Percentiles rank a stretch among this genome's conserved stretches.
Evolutionary conservation across 2,797 vertebrate species (phyloP).

Genomic region (Hyperoplus lanceolatus): DNA sequence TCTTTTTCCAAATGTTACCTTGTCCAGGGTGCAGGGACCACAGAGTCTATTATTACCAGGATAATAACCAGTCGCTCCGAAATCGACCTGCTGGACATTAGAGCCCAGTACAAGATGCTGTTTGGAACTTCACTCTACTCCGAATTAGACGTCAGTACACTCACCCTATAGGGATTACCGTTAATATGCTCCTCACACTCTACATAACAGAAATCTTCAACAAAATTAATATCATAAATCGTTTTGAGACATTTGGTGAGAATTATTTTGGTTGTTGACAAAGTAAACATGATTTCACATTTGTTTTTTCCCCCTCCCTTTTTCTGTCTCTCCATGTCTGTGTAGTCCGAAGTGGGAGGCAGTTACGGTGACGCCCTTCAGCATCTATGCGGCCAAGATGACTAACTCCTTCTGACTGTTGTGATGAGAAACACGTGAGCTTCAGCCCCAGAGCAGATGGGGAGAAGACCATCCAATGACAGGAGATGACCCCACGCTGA

Average conservation of each 20-base stretch:
- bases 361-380: conserved; percentile 72
- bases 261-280: background rate
- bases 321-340: background rate
- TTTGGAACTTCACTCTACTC: conserved; percentile 86
- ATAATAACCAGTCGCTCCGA: conserved; percentile 91
- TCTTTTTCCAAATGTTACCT: background rate
- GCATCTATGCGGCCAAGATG: conserved; percentile 80
- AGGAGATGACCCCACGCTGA: background rate
- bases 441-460: background rate
- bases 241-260: background rate
- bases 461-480: background rate
- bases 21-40: conserved; percentile 88
- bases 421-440: conserved; percentile 42
- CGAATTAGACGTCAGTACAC: conserved; percentile 83
- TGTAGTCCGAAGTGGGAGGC: conserved; percentile 83
- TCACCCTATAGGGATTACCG: background rate
- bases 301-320: background rate
- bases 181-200: background rate
- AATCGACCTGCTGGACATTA: conserved; percentile 91
- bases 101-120: conserved; percentile 89
- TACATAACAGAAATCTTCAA: background rate
- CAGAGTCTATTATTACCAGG: conserved; percentile 88
- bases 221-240: background rate
- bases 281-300: background rate
- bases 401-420: conserved; percentile 47